Conservation (phyloP, 2,113 vertebrate species). For the Rallus limicola region DNA sequence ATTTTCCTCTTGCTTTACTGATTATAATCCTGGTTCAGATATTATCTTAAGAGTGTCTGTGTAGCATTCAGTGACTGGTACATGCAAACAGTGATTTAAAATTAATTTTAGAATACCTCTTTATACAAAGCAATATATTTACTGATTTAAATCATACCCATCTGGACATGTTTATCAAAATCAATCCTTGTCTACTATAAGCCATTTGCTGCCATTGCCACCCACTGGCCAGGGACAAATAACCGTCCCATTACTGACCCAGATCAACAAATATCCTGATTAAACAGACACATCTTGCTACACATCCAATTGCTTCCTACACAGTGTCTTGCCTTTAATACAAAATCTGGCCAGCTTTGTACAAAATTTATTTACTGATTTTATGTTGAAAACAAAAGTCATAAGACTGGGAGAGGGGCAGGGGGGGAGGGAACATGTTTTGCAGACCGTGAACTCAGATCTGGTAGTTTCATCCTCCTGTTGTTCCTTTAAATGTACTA, state of each 20-base stretch:
- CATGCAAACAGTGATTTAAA: slow-evolving; percentile 10
- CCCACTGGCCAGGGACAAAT: slow-evolving; percentile 59
- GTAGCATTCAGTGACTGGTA: neutral
- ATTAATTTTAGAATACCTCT: slow-evolving; percentile 30
- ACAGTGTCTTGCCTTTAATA: slow-evolving; percentile 9
- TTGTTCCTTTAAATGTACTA: neutral
- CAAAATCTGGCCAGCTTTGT: slow-evolving; percentile 25
- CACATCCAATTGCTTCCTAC: slow-evolving; percentile 8
- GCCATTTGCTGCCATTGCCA: slow-evolving; percentile 69
- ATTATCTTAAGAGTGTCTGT: neutral
- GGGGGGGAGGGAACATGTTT: neutral
- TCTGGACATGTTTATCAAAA: slow-evolving; percentile 72
- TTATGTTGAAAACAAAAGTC: slow-evolving; percentile 35
- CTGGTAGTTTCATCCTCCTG: slow-evolving; percentile 15
- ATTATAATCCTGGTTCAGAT: neutral
- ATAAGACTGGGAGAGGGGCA: neutral
- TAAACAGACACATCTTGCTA: slow-evolving; percentile 46
- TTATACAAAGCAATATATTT: slow-evolving; percentile 32
- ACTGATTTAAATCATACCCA: slow-evolving; percentile 61
- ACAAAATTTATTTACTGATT: slow-evolving; percentile 16
- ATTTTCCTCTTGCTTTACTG: neutral
- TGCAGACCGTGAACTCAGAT: neutral
- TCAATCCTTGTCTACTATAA: slow-evolving; percentile 37
- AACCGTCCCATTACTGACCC: slow-evolving; percentile 57
- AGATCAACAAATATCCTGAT: slow-evolving; percentile 65